Base-by-base conservation (phyloP, 2,888 invertebrate species). In the Drosophila rellima region DNA sequence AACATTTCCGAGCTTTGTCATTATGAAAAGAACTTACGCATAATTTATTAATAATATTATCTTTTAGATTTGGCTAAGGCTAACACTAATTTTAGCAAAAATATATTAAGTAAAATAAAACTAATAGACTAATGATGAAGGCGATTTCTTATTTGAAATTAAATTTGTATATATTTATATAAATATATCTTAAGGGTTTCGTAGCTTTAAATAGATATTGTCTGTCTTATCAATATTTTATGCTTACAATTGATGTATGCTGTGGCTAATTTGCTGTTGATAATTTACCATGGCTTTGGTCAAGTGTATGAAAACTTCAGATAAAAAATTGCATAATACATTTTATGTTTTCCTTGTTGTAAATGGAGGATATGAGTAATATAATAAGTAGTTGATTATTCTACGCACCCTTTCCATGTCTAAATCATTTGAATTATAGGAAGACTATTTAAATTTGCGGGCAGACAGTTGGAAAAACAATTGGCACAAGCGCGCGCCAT, bases 271-370 rank as follows among this genome's bases (percentile, higher is more conserved):
- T 62, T 59, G 59, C 45, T 62, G 66, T 60, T 44, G 61, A 64
- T 64, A 57, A 68, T 74, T 79, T 82, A 74, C 74, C 81, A 77
- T 82, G 85, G 82, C 82, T 83, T 71, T 80, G 79, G 70, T 66
- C 80, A 68, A 73, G 64, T 73, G 65, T 48, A 57, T 73, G 45
- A 55, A 55, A 71, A 63, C 64, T 26, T 26, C 26, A 23, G 26
- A 7, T 26, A 26, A 26, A 2, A 26, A 26, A 64, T 72, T 74
- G n/a, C 8, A 5, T n/a, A 17, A 29, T 79, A 77, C 74, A 80
- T 80, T 84, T 80, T 73, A 73, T 77, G 72, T 74, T 74, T 47
- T 18, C 48, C 45, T 39, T 51, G 54, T 47, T 67, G 40, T 17
- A 66, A 18, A 3, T 1, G 7, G 7, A 13, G 18, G 31, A 29